These are phyloP conservation scores for Hypomecis punctinalis DNA, from an alignment of 2,888 invertebrate species.

Conservation along the genomic window DNA sequence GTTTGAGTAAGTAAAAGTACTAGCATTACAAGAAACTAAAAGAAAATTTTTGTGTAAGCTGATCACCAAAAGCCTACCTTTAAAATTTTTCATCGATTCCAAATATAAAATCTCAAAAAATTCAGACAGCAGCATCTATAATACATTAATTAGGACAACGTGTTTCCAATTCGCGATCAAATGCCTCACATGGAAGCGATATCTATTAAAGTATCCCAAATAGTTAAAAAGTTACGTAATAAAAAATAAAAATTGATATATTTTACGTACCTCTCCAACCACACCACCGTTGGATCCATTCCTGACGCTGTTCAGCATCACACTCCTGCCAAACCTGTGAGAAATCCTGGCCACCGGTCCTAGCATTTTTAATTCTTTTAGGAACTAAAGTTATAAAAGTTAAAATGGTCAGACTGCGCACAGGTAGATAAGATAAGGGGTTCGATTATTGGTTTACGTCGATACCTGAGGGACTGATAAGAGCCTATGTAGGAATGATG, in stretches of 20 bases:
- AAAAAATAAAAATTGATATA: constrained; percentile 23
- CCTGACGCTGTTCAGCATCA: constrained; percentile 67
- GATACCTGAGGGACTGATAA: constrained; percentile 58
- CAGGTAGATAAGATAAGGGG: constrained; percentile 68
- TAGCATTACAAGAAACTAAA: too few species aligned
- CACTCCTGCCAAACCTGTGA: constrained; percentile 66
- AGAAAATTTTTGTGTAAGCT: too few species aligned
- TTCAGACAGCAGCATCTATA: too few species aligned
- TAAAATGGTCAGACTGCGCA: constrained; percentile 46
- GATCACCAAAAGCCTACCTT: too few species aligned
- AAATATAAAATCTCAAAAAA: too few species aligned
- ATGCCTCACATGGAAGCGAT: too few species aligned
- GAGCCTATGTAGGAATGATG: constrained; percentile 29
- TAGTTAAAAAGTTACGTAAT: constrained; percentile 59
- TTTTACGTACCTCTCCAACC: constrained; percentile 70
- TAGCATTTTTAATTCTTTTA: constrained; percentile 65
- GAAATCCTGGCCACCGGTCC: constrained; percentile 73
- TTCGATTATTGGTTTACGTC: constrained; percentile 53
- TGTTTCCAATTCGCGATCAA: too few species aligned
- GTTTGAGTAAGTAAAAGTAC: too few species aligned
- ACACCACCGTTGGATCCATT: constrained; percentile 74
- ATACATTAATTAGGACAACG: too few species aligned
- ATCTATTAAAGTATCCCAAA: too few species aligned
- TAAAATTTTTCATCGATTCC: too few species aligned
- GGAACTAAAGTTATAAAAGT: constrained; percentile 23